Evolutionary conservation across 2,888 invertebrate species (phyloP), one percentile per base, ranked within the genome.

Genomic region (Callinectes sapidus): DNA sequence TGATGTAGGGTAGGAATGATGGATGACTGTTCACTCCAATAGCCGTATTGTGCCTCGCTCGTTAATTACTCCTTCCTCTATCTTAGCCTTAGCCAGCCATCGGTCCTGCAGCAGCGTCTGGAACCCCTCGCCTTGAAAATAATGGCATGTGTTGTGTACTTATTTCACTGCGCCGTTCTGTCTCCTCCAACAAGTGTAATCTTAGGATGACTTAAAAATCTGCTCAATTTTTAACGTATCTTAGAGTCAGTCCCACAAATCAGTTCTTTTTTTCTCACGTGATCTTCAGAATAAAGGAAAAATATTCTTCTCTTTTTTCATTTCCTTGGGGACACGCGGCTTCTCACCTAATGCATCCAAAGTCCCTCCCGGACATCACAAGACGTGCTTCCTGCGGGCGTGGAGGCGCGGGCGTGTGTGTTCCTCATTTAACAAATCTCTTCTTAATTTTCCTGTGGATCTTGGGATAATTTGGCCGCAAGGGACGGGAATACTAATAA

Each of bases 401-500:
- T n/a, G 28, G 71, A 71, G 71, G 28, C 71, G 0, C 61, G 61
- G 23, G 61, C 23, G 61, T 71, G 71, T 61, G 71, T 71, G 28
- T n/a, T 28, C n/a, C 10, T 71, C 71, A n/a, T 28, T 28, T 71
- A n/a, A 89, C 32, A 89, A 89, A 89, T 89, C 66, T 66, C 66
- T 39, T 89, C 66, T 89, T 89, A 66, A 89, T 89, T 89, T 71
- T 39, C 61, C 35, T 89, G 32, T 89, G 89, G 39, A 35, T 89
- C n/a, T 61, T 8, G 66, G 39, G 89, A 89, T 89, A 89, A 89
- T 89, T 89, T 89, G 89, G 89, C 39, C 66, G 90, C 48, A n/a
- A 32, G 90, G 77, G 90, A 90, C 77, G 81, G 48, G 90, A 48
- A 90, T 81, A 90, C 90, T 90, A 90, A 90, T 90, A 81, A 81